These are phyloP conservation scores for Thunnus maccoyii DNA, from an alignment of 2,113 vertebrate species.

Conservation along the genomic window DNA sequence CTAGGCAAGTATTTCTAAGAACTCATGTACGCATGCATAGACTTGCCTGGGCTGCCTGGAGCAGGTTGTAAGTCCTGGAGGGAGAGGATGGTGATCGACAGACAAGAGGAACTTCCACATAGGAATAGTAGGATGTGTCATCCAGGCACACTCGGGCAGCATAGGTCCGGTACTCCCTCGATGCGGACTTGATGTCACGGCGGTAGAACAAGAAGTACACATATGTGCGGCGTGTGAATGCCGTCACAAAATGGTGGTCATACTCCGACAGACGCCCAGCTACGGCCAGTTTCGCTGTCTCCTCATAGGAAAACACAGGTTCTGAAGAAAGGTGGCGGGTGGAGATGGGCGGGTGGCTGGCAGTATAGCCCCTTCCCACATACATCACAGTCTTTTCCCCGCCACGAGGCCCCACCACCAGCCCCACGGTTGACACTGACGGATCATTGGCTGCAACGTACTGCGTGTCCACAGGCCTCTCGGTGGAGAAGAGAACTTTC, in stretches of 20 bases:
- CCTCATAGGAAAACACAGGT: conserved; percentile 95
- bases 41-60: conserved; percentile 90
- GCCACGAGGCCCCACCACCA: conserved; percentile 87
- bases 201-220: conserved; percentile 97
- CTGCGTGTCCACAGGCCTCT: conserved; percentile 95
- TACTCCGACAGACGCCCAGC: conserved; percentile 95
- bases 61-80: conserved; percentile 85
- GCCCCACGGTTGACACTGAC: conserved; percentile 91
- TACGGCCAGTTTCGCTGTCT: conserved; percentile 93
- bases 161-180: conserved; percentile 92
- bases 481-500: conserved; percentile 88
- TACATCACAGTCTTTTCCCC: conserved; percentile 91
- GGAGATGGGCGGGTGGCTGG: conserved; percentile 95
- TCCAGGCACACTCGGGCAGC: conserved; percentile 93
- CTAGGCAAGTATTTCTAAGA: not conserved
- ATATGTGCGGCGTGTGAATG: conserved; percentile 86
- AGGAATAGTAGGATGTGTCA: conserved; percentile 96
- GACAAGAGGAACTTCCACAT: conserved; percentile 93
- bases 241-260: conserved; percentile 94
- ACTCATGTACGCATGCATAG: not conserved
- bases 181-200: conserved; percentile 90
- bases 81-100: conserved; percentile 78
- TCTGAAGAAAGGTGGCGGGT: conserved; percentile 92
- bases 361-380: conserved; percentile 94
- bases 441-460: conserved; percentile 97